Percentiles rank a stretch among this genome's conserved stretches.
Conservation (phyloP, 2,888 invertebrate genomes). For the Chrysodeixis includens region DNA sequence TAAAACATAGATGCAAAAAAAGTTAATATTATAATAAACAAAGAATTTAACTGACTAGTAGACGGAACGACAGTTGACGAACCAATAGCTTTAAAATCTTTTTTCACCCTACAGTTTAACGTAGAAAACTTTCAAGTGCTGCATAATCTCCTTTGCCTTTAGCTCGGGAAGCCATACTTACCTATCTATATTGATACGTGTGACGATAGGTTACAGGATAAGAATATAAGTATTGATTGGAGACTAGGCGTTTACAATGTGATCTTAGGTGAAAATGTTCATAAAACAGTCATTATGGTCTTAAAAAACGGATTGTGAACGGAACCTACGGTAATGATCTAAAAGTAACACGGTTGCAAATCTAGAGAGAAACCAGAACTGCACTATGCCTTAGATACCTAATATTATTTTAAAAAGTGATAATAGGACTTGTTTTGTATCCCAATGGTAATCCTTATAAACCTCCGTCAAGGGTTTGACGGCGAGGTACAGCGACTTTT, state of each 20-base stretch:
- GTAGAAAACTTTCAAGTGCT: conserved; percentile 75
- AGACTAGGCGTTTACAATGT: neutral
- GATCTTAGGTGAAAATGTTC: neutral
- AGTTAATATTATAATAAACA: neutral
- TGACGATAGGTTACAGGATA: conserved; percentile 13
- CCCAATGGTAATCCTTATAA: too few relatives aligned
- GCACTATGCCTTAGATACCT: too few relatives aligned
- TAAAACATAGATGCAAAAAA: neutral
- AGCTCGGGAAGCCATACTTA: conserved; percentile 73
- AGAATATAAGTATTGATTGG: conserved; percentile 6
- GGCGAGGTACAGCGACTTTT: too few relatives aligned
- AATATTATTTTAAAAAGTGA: too few relatives aligned
- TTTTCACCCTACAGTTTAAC: conserved; percentile 54
- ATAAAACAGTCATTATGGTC: too few relatives aligned
- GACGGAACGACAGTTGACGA: conserved; percentile 32
- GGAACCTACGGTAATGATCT: too few relatives aligned
- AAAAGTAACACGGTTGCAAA: too few relatives aligned
- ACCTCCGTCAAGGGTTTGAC: too few relatives aligned
- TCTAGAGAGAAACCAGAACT: too few relatives aligned
- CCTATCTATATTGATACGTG: conserved; percentile 26
- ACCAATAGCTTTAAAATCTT: conserved; percentile 71
- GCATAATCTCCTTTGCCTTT: conserved; percentile 74
- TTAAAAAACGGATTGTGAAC: too few relatives aligned
- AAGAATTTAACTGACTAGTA: conserved; percentile 13
- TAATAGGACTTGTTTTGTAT: too few relatives aligned